A percentile compares a stretch with the other conserved stretches of the same genome.
These are phyloP conservation scores for Anguilla anguilla DNA, from an alignment of 2,797 vertebrate species.

Conservation along the genomic window DNA sequence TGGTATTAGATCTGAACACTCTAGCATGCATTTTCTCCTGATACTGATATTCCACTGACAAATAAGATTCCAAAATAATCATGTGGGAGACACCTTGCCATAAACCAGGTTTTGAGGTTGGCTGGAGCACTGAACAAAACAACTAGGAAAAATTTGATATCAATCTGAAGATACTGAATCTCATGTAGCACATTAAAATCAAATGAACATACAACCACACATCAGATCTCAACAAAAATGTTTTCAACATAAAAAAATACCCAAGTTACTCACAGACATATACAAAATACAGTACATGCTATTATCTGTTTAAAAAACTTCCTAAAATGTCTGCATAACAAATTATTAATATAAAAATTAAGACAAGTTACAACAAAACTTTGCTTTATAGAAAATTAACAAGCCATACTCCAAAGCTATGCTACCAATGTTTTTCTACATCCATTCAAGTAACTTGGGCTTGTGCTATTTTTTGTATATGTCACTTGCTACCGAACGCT, in stretches of 20 bases:
- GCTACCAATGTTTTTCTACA: too few species aligned
- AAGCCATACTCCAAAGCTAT: too few species aligned
- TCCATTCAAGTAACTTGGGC: not conserved
- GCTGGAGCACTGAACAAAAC: too few species aligned
- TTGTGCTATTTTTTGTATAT: not conserved
- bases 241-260: too few species aligned
- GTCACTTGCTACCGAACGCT: not conserved
- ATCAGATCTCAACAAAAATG: not conserved
- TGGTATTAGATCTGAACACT: not conserved
- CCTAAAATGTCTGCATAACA: not conserved
- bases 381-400: too few species aligned
- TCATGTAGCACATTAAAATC: not conserved
- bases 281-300: not conserved
- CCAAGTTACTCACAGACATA: not conserved
- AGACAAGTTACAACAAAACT: not conserved
- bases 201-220: not conserved
- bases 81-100: too few species aligned
- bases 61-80: too few species aligned
- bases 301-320: too few species aligned
- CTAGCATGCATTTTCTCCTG: not conserved
- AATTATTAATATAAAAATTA: not conserved
- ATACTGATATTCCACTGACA: not conserved
- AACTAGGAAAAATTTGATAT: not conserved
- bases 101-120: too few species aligned
- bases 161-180: too few species aligned